These are phyloP conservation scores for Neoaliturus tenellus DNA, from an alignment of 2,888 invertebrate species.

Conservation along the genomic window DNA sequence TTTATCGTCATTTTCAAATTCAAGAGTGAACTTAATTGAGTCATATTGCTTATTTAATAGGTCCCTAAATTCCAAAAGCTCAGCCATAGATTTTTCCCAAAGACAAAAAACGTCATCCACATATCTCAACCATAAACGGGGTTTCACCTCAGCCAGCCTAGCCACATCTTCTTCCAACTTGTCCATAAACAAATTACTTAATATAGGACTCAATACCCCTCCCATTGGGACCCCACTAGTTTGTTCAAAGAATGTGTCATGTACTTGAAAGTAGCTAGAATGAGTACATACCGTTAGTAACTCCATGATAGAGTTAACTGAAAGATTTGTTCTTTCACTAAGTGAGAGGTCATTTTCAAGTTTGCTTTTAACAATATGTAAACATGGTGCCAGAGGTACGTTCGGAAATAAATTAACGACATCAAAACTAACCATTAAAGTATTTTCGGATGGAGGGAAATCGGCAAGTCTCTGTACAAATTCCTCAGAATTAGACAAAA, in stretches of 20 bases:
- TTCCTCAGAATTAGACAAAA: background rate
- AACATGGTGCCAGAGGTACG: background rate
- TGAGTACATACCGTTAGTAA: background rate
- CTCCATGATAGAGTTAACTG: background rate
- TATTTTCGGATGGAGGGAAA: background rate
- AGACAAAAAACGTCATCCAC: background rate
- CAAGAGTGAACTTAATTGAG: background rate
- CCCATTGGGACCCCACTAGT: background rate
- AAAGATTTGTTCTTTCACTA: background rate
- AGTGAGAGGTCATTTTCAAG: background rate
- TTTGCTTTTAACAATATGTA: background rate
- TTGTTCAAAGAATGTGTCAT: background rate
- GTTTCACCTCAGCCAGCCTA: background rate
- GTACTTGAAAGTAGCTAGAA: background rate
- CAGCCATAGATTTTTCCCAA: background rate
- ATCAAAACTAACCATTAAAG: background rate
- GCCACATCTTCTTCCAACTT: background rate
- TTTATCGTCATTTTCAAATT: background rate
- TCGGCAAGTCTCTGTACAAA: background rate
- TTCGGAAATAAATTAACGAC: background rate
- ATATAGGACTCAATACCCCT: background rate
- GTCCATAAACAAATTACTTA: background rate
- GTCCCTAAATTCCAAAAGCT: background rate
- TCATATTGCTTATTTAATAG: background rate
- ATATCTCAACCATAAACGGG: background rate